These are phyloP conservation scores for Acanthosoma haemorrhoidale DNA, from an alignment of 2,888 invertebrate species.

Conservation along the genomic window DNA sequence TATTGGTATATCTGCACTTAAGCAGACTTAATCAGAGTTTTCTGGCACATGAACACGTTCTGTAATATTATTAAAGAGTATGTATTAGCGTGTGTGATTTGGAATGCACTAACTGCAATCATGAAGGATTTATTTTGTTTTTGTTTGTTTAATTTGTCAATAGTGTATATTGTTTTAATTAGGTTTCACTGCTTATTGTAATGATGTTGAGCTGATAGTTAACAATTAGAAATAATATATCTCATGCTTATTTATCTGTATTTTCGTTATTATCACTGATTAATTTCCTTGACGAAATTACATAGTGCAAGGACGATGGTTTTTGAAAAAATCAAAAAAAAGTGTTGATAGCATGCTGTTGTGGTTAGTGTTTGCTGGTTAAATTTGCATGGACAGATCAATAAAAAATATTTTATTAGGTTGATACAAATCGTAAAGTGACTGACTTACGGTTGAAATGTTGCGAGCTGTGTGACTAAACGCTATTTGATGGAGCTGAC, in stretches of 20 bases:
- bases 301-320: too few species aligned
- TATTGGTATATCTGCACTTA: too few species aligned
- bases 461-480: background rate
- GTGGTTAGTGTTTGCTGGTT: background rate
- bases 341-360: background rate
- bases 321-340: background rate
- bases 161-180: background rate
- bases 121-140: background rate
- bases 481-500: background rate
- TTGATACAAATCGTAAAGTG: too few species aligned
- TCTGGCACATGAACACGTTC: too few species aligned
- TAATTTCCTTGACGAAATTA: too few species aligned
- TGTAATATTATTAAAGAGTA: too few species aligned
- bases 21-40: too few species aligned
- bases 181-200: background rate
- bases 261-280: background rate
- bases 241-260: background rate
- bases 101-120: background rate
- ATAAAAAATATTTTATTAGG: background rate
- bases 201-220: background rate
- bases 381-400: background rate
- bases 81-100: too few species aligned
- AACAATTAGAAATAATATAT: background rate
- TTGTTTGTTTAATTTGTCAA: background rate
- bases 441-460: background rate